These are phyloP conservation scores for Orcinus orca DNA, from an alignment of 2,113 vertebrate species.

Conservation along the genomic window DNA sequence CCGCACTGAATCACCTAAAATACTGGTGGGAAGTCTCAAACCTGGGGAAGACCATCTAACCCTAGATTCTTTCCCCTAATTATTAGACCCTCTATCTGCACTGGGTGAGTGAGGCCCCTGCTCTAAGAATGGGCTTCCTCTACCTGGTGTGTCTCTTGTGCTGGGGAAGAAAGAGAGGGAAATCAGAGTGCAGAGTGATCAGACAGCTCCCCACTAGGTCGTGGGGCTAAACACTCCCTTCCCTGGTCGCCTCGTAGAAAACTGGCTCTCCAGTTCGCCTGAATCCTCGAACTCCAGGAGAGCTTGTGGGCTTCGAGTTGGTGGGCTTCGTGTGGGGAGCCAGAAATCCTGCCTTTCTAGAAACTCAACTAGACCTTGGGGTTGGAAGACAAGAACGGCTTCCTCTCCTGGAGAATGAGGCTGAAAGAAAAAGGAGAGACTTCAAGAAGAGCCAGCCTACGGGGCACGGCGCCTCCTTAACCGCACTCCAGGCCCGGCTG, in stretches of 20 bases:
- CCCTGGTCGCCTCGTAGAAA: not conserved
- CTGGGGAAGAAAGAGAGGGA: not conserved
- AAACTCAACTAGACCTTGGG: not conserved
- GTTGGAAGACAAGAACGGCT: not conserved
- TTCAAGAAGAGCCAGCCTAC: not conserved
- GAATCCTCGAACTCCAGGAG: not conserved
- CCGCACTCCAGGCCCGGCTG: not conserved
- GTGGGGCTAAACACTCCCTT: not conserved
- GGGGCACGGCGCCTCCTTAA: not conserved
- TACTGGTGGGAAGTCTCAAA: not conserved
- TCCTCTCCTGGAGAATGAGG: not conserved
- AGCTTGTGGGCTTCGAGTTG: not conserved
- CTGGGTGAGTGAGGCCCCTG: not conserved
- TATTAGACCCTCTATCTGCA: not conserved
- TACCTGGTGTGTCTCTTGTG: not conserved
- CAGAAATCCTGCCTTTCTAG: not conserved
- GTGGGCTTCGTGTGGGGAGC: not conserved
- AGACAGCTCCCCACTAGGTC: not conserved
- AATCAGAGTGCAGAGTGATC: not conserved
- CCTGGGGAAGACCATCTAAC: not conserved
- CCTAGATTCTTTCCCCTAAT: not conserved
- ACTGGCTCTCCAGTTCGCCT: not conserved
- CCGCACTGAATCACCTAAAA: not conserved
- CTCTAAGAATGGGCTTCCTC: not conserved
- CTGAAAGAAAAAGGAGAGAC: not conserved